Evolutionary conservation across 2,113 vertebrate species (phyloP).

Genomic region (Asarcornis scutulata): DNA sequence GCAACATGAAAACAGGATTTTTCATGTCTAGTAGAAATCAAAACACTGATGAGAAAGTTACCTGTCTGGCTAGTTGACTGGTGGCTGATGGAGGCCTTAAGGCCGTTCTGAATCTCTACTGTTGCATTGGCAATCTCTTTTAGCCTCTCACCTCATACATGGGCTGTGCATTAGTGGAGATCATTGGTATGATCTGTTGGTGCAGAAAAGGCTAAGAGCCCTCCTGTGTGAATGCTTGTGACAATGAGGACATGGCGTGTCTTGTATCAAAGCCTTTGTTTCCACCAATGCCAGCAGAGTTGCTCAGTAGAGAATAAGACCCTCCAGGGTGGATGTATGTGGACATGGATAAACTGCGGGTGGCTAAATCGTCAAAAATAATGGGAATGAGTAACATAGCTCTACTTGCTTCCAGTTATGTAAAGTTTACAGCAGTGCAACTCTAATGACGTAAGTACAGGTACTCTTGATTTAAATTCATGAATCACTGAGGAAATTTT

Average conservation of each 20-base stretch:
- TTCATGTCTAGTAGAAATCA: not conserved
- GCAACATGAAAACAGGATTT: not conserved
- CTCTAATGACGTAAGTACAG: not conserved
- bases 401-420: not conserved
- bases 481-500: not conserved
- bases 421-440: not conserved
- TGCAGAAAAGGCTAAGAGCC: not conserved
- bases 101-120: rapidly evolving
- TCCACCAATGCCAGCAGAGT: not conserved
- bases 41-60: not conserved
- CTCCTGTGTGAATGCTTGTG: not conserved
- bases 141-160: not conserved
- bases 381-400: not conserved
- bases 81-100: not conserved
- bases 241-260: not conserved
- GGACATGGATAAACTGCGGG: not conserved
- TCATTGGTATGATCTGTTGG: rapidly evolving
- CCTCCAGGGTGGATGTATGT: not conserved
- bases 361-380: not conserved
- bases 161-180: not conserved
- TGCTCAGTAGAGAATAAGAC: not conserved
- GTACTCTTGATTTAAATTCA: not conserved
- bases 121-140: not conserved
- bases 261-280: not conserved
- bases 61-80: rapidly evolving